Conservation (phyloP, 2,888 invertebrate genomes). For the Cephonodes hylas region DNA sequence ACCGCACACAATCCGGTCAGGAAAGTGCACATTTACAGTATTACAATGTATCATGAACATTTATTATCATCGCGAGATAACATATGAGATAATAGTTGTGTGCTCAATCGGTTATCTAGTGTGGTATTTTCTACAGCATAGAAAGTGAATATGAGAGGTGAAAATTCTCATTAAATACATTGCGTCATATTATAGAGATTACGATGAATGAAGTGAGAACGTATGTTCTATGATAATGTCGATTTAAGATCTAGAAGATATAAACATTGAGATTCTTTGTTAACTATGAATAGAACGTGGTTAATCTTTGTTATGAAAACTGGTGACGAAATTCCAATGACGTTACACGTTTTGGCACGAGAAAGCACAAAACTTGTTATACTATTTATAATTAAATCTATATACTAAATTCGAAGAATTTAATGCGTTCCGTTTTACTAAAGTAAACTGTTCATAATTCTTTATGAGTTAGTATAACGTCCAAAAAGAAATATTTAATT, state of each 20-base stretch:
- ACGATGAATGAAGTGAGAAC: neutral
- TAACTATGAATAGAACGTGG: neutral
- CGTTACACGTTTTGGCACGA: neutral
- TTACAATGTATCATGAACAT: neutral
- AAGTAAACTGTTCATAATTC: no score
- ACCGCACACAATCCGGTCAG: neutral
- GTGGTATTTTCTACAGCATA: conserved; percentile 35
- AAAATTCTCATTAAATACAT: conserved; percentile 8
- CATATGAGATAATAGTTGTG: conserved; percentile 38
- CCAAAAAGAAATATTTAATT: no score
- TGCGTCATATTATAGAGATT: neutral
- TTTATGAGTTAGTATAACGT: no score
- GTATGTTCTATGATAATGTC: neutral
- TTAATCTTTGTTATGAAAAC: neutral
- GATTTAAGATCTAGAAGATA: neutral
- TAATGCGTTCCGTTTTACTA: no score
- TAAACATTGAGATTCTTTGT: neutral
- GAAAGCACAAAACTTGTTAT: neutral
- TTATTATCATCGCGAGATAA: conserved; percentile 50
- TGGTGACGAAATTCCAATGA: neutral
- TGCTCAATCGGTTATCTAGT: conserved; percentile 47
- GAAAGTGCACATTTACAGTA: neutral
- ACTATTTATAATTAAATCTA: neutral
- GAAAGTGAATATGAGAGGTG: conserved; percentile 24
- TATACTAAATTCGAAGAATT: neutral